Base-by-base conservation (phyloP, 2,113 vertebrate species). In the Pardalotus punctatus region DNA sequence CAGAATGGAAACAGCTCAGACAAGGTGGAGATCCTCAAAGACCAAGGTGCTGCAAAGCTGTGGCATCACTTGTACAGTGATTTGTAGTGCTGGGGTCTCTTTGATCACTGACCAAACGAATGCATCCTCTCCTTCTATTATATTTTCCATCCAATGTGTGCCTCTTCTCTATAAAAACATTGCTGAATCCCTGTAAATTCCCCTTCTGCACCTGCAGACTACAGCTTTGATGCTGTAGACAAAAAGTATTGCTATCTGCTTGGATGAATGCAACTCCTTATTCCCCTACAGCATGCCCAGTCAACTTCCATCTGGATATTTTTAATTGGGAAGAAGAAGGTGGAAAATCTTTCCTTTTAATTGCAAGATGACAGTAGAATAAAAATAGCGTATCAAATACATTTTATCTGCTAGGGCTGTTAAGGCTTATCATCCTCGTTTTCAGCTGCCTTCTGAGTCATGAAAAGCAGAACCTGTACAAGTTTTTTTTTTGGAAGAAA, bases 261-360 rank as follows among this genome's bases (percentile, higher is more conserved):
- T 78, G 51, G 21, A 29, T 51, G 22, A 83, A 42, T 56, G 6
- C 84, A 54, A 86, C 10, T 92, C 15, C 73, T 69, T 77, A 64
- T 79, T 85, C 45, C 36, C 45, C 43, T 64, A 19, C 16, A 89
- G 48, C 79, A 79, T 69, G 60, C 51, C 67, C 60, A 90, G 51
- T 85, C 62, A 82, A 23, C 47, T 88, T 93, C 81, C 93, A 88
- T 95, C 74, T 90, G 92, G 85, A 93, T 58, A 48, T 83, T 90
- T 94, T 94, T 95, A 95, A 96, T 80, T 90, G 74, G 81, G 54
- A 86, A 92, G 60, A 94, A 71, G 31, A n/a, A 87, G 17, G 27
- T 71, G 25, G 66, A 28, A 73, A 81, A 50, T 66, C 42, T 91
- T 93, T 86, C 42, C 29, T 84, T 76, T 96, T 86, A 96, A 93